Conservation (phyloP, 2,113 vertebrate genomes). For the Microcebus tavaratra region DNA sequence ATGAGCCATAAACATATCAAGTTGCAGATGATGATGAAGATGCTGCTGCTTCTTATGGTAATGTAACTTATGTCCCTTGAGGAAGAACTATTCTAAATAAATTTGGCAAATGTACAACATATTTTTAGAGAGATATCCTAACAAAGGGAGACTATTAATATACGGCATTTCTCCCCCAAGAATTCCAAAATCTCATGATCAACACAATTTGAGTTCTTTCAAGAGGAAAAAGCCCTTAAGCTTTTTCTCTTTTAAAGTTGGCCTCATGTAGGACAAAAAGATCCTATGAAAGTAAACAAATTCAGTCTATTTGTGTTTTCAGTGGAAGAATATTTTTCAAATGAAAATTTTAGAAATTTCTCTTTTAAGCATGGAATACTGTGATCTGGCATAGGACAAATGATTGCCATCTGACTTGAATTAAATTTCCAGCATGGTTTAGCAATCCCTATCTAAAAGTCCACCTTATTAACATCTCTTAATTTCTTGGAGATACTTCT, state of each 20-base stretch:
- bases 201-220: background rate
- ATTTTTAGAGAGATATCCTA: background rate
- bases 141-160: background rate
- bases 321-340: background rate
- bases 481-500: background rate
- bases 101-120: background rate
- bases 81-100: background rate
- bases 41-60: background rate
- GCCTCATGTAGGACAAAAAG: background rate
- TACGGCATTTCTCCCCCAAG: background rate
- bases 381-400: background rate
- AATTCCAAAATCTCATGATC: background rate
- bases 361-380: background rate
- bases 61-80: background rate
- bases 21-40: background rate
- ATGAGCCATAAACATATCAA: slow-evolving; percentile 7
- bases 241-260: background rate
- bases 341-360: background rate
- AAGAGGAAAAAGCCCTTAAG: background rate
- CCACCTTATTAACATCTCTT: background rate
- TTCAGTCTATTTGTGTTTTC: background rate
- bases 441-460: background rate
- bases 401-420: background rate
- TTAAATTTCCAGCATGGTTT: background rate
- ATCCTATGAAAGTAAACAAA: background rate